Percentiles rank a stretch among this genome's conserved stretches.
Evolutionary conservation across 2,113 vertebrate genomes (phyloP).

Genomic region (Gulo gulo): DNA sequence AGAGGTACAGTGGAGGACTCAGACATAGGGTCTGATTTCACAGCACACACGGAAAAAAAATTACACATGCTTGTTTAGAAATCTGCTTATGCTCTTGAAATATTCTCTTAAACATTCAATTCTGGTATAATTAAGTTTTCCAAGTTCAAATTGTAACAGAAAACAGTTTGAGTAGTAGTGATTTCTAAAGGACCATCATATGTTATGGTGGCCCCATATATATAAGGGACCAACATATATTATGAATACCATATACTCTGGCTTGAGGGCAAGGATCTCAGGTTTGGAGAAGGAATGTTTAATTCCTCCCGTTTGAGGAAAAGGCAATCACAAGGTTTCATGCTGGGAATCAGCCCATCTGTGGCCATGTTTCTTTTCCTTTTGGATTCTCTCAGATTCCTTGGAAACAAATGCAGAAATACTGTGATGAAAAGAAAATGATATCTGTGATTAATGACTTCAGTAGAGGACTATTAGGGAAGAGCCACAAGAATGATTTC

Average conservation of each 20-base stretch:
- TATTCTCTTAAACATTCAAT: slow-evolving; percentile 62
- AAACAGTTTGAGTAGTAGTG: slow-evolving; percentile 46
- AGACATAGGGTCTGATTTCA: neutral
- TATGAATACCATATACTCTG: slow-evolving; percentile 54
- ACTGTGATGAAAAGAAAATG: slow-evolving; percentile 7
- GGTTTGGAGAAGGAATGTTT: slow-evolving; percentile 46
- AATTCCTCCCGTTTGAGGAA: neutral
- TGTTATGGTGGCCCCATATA: neutral
- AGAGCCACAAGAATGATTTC: neutral
- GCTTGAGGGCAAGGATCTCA: slow-evolving; percentile 38
- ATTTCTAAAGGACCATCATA: slow-evolving; percentile 16
- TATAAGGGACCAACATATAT: neutral
- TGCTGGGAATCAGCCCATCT: neutral
- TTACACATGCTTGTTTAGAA: slow-evolving; percentile 47
- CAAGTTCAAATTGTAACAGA: slow-evolving; percentile 57
- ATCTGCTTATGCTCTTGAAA: slow-evolving; percentile 52
- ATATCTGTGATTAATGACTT: slow-evolving; percentile 26
- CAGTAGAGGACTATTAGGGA: neutral
- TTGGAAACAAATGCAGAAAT: slow-evolving; percentile 28
- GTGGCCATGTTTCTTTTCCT: neutral
- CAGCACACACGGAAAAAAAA: slow-evolving; percentile 47
- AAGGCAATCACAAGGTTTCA: slow-evolving; percentile 26
- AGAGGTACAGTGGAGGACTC: neutral
- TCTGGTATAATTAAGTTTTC: slow-evolving; percentile 36
- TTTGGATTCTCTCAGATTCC: neutral